These are phyloP conservation scores for Phalloptychus januarius DNA, from an alignment of 2,797 vertebrate genomes.

Conservation along the genomic window DNA sequence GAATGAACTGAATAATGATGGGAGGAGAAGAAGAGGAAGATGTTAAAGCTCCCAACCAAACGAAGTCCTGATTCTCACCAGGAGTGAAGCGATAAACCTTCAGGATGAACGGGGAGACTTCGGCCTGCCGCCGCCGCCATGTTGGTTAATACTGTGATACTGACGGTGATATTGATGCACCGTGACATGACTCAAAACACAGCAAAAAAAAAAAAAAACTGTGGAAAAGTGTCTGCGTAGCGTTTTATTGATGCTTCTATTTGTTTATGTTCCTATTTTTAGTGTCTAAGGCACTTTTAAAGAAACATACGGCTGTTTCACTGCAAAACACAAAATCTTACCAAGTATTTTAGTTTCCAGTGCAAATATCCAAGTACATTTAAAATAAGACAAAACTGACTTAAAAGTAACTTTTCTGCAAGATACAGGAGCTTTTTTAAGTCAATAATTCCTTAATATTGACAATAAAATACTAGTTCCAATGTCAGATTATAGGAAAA, in stretches of 20 bases:
- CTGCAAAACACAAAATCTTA: no score
- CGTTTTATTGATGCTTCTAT: conserved; percentile 31
- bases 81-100: conserved; percentile 16
- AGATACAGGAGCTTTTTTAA: no score
- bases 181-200: conserved; percentile 80
- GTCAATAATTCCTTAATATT: no score
- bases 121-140: conserved; percentile 68
- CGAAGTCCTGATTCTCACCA: conserved; percentile 63
- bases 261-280: conserved; percentile 86
- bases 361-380: no score
- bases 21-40: conserved; percentile 62
- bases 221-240: conserved; percentile 35
- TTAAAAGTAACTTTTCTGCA: no score
- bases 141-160: conserved; percentile 64
- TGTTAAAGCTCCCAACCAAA: conserved; percentile 95
- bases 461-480: no score
- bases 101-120: background rate
- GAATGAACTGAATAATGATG: conserved; percentile 81
- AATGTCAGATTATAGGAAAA: no score
- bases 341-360: no score
- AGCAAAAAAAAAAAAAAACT: conserved; percentile 75
- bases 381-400: no score
- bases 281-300: conserved; percentile 98
- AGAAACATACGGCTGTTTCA: conserved; percentile 80
- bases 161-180: conserved; percentile 83